Conservation (phyloP, 2,888 invertebrate genomes). For the Macropis europaea region DNA sequence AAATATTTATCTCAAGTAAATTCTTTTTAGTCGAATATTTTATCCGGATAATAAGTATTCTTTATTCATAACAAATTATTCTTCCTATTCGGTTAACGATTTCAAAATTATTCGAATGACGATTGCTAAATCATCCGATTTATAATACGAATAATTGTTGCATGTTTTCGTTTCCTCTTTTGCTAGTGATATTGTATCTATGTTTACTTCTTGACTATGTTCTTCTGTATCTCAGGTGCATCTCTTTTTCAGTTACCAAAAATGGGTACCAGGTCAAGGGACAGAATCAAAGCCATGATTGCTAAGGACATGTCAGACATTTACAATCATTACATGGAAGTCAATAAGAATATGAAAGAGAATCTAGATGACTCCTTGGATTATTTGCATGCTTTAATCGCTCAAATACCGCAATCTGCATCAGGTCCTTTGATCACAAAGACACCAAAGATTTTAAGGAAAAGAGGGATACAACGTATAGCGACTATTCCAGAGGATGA, state of each 20-base stretch:
- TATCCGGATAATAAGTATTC: too few relatives aligned
- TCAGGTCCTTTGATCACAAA: constrained; percentile 69
- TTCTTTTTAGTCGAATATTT: too few relatives aligned
- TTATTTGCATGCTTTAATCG: constrained; percentile 54
- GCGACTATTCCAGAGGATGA: constrained; percentile 74
- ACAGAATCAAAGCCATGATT: constrained; percentile 57
- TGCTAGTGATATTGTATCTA: too few relatives aligned
- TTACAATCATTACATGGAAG: constrained; percentile 32
- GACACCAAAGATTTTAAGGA: constrained; percentile 69
- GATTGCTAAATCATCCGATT: too few relatives aligned
- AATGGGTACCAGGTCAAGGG: constrained; percentile 59
- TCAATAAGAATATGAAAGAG: constrained; percentile 43
- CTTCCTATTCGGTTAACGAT: too few relatives aligned
- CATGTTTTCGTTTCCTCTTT: too few relatives aligned
- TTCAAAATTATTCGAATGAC: too few relatives aligned
- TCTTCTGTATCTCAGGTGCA: background rate
- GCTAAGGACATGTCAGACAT: constrained; percentile 54
- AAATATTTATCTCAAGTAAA: too few relatives aligned
- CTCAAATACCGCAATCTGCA: constrained; percentile 62
- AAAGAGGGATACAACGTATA: constrained; percentile 62
- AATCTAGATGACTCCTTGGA: constrained; percentile 42
- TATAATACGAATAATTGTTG: too few relatives aligned
- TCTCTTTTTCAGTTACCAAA: constrained; percentile 26
- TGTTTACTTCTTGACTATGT: too few relatives aligned
- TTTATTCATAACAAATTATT: too few relatives aligned